Base-by-base conservation (phyloP, 37 sponge, comb jelly and placozoan genomes). In the Theonella swinhoei region DNA sequence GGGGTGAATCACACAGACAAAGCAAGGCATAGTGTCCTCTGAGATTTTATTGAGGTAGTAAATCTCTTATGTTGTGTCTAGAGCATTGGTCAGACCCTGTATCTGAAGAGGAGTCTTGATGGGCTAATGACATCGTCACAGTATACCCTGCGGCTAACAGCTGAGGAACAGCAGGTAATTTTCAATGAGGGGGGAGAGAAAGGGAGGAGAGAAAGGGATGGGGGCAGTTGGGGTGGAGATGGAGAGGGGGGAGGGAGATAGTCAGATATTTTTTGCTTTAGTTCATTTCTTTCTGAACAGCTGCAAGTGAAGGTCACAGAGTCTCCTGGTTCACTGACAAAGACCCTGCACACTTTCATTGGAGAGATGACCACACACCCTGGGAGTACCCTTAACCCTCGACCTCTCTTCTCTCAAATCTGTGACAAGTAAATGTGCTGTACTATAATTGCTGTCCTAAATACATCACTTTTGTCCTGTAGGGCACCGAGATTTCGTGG, bases 401-500 rank as follows among this genome's bases (percentile, higher is more conserved):
- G 60, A 77, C 79, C 60, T 1, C 58, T 91, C 25, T 86, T 91
- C 76, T 41, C 77, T 25, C 82, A 86, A 31, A 76, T 91, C 20
- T 82, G 88, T 41, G 81, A 77, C 40, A 81, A 78, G 91, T 85
- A 39, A 77, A 74, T 36, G 38, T 70, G 38, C 29, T 74, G 26
- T 24, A 2, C 14, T 47, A 47, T 32, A 68, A 68, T 1, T 28
- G 24, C 26, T 9, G 24, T n/a, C 4, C 3, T 9, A 5, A 3
- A 2, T 5, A 9, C 8, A 5, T n/a, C 64, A n/a, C n/a, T n/a
- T 39, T 28, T 47, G 23, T 0, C 24, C 20, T 40, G 23, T 64
- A 95, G 96, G 60, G 91, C 90, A 0, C 81, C 83, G 11, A 68
- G 83, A 29, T 95, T 95, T 83, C 33, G 82, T 54, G 73, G 94